These are phyloP conservation scores for Seira musarum DNA, from an alignment of 2,888 invertebrate species.

Conservation along the genomic window DNA sequence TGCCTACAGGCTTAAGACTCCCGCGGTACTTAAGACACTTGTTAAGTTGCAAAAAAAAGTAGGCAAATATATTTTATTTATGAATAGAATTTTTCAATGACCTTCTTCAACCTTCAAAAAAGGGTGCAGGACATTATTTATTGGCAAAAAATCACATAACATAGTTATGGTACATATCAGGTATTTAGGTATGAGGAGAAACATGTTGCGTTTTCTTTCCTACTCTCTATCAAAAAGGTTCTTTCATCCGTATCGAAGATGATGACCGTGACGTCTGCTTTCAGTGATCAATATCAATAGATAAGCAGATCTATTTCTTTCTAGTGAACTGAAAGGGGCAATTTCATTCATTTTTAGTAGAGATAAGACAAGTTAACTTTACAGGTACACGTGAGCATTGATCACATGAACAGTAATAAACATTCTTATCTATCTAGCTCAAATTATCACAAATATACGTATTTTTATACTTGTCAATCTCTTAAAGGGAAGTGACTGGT, in stretches of 20 bases:
- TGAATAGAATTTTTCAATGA: neutral
- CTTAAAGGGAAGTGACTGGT: no score
- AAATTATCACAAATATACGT: no score
- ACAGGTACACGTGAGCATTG: neutral
- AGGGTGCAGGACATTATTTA: neutral
- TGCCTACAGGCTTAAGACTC: no score
- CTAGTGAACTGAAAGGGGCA: neutral
- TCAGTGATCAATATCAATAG: neutral
- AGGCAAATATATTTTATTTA: no score
- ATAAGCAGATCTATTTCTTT: neutral
- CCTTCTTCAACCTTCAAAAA: constrained; percentile 43
- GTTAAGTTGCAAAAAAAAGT: no score
- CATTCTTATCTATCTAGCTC: no score
- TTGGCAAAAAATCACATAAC: neutral
- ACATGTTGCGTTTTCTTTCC: neutral
- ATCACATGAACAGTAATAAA: no score
- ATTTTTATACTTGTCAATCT: no score
- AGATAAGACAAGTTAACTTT: neutral
- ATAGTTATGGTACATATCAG: neutral
- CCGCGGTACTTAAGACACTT: no score
- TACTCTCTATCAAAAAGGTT: neutral
- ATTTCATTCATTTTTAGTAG: neutral
- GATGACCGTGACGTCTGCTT: neutral
- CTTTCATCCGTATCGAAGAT: neutral
- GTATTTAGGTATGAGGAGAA: neutral